Percentiles rank a stretch among this genome's conserved stretches.
Conservation (phyloP, 2,797 vertebrate genomes). For the Morus bassanus region DNA sequence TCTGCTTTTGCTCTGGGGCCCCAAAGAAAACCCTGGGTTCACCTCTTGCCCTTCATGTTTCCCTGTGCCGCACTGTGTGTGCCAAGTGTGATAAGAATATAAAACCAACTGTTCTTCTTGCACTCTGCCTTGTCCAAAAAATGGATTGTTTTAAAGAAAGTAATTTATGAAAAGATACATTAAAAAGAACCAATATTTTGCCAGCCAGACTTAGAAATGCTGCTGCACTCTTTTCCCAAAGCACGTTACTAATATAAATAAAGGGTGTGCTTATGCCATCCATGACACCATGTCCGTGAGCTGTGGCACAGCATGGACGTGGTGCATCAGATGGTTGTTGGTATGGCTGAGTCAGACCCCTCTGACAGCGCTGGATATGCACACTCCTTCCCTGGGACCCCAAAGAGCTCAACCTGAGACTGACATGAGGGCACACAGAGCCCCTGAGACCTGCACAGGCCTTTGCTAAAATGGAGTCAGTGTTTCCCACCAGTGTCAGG, state of each 20-base stretch:
- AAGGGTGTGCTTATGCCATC: neutral
- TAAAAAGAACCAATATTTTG: neutral
- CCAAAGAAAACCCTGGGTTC: neutral
- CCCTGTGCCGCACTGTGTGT: neutral
- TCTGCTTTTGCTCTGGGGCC: neutral
- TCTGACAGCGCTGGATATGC: rapidly evolving
- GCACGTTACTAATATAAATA: neutral
- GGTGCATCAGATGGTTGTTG: neutral
- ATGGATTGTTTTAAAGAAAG: neutral
- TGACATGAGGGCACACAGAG: rapidly evolving
- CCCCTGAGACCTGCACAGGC: neutral
- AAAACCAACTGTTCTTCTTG: neutral
- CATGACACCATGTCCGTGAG: rapidly evolving
- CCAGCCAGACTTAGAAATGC: neutral
- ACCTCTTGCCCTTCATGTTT: neutral
- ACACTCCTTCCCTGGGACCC: neutral
- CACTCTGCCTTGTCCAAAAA: neutral
- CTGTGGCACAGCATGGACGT: neutral
- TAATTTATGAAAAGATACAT: neutral
- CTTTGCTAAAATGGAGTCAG: neutral
- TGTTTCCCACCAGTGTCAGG: neutral
- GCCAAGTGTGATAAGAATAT: neutral
- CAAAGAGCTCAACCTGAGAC: neutral
- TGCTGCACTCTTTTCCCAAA: neutral
- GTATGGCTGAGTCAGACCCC: neutral